Evolutionary conservation across 2,113 vertebrate species (phyloP).

Genomic region (Corythaixoides concolor): DNA sequence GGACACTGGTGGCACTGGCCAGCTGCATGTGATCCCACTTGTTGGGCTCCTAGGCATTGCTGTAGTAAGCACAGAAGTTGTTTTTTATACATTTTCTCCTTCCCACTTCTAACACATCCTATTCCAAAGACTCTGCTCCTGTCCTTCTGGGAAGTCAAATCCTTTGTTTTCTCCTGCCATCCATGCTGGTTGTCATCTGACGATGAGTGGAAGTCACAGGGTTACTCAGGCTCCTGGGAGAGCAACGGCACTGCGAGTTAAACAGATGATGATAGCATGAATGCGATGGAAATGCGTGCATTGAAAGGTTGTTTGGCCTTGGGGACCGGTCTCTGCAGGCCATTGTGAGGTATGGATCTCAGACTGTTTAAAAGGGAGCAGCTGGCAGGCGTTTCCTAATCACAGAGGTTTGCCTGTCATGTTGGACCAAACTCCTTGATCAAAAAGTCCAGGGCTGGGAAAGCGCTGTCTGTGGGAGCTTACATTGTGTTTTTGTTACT

Average conservation of each 20-base stretch:
- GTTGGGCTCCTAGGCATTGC: background rate
- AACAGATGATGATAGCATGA: background rate
- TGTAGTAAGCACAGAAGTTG: background rate
- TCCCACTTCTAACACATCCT: background rate
- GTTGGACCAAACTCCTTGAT: background rate
- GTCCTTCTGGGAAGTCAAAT: background rate
- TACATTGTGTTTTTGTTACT: conserved; percentile 34
- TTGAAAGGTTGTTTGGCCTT: background rate
- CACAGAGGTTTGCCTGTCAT: background rate
- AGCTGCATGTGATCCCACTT: background rate
- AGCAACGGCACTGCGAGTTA: background rate
- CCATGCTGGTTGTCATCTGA: background rate
- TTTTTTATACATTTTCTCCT: background rate
- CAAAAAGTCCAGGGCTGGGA: background rate
- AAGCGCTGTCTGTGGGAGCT: background rate
- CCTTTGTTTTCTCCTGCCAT: background rate
- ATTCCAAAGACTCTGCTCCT: background rate
- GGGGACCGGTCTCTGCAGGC: background rate
- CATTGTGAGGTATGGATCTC: background rate
- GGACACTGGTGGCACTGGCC: background rate
- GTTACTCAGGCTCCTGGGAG: background rate
- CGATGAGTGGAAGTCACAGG: background rate
- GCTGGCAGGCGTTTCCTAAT: background rate
- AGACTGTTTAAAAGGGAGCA: background rate
- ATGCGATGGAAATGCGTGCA: accelerated